A percentile compares a stretch with the other conserved stretches of the same genome.
Evolutionary conservation across 2,888 invertebrate species (phyloP).

Genomic region (Nemapogon koenigi): DNA sequence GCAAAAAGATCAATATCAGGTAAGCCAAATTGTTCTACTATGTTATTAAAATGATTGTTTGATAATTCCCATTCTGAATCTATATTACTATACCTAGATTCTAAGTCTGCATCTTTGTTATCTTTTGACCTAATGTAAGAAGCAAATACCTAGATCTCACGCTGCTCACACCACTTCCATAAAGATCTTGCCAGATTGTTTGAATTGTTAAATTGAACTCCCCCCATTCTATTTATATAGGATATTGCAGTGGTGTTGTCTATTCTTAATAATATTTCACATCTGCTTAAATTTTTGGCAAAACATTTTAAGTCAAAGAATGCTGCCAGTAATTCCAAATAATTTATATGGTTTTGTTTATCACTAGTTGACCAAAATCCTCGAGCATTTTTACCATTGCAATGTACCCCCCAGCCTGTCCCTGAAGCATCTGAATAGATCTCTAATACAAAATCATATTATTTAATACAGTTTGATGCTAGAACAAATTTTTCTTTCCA

Average conservation of each 20-base stretch:
- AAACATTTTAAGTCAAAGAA: slow-evolving; percentile 10
- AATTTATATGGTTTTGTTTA: slow-evolving; percentile 7
- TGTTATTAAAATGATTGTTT: slow-evolving; percentile 5
- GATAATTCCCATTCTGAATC: slow-evolving; percentile 11
- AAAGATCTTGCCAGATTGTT: not conserved
- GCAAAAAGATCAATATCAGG: slow-evolving; percentile 12
- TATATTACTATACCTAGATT: slow-evolving; percentile 9
- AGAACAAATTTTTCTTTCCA: slow-evolving; percentile 3
- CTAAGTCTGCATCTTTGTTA: slow-evolving; percentile 12
- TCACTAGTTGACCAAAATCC: slow-evolving; percentile 9
- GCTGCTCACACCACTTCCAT: slow-evolving; percentile 1
- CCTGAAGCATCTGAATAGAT: slow-evolving; percentile 8
- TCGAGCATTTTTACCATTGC: slow-evolving; percentile 1
- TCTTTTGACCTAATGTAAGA: slow-evolving; percentile 14
- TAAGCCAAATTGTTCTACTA: slow-evolving; percentile 8
- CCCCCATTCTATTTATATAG: slow-evolving; percentile 12
- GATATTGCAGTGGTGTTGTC: slow-evolving; percentile 17
- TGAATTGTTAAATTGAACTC: not conserved
- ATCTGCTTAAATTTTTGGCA: slow-evolving; percentile 8
- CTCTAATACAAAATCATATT: slow-evolving; percentile 1
- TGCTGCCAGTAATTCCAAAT: slow-evolving; percentile 7
- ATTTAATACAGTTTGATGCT: slow-evolving; percentile 2
- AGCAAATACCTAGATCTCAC: slow-evolving; percentile 2
- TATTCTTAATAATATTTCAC: slow-evolving; percentile 14
- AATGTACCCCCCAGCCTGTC: slow-evolving; percentile 8